Conservation (phyloP, 2,888 invertebrate genomes). For the Xiphydria camelus region DNA sequence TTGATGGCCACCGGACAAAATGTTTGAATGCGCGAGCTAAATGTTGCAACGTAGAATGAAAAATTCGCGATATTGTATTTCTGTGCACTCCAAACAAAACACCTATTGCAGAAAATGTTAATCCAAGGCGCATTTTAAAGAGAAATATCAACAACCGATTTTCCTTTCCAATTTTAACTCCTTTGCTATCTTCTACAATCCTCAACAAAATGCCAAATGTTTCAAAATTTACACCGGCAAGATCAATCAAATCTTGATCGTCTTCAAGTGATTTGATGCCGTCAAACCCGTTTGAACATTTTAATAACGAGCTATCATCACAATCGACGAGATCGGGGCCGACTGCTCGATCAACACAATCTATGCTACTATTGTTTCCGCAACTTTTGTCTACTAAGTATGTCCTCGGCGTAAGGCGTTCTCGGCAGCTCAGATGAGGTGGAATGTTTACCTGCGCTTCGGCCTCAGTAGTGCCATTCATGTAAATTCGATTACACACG, state of each 20-base stretch:
- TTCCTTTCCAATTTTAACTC: not conserved
- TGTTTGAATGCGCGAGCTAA: conserved; percentile 17
- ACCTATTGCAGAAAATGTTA: conserved; percentile 17
- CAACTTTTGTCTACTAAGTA: no score
- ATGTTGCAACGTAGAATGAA: conserved; percentile 14
- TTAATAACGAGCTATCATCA: no score
- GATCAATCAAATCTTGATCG: not conserved
- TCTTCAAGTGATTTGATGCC: no score
- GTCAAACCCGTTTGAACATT: no score
- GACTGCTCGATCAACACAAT: no score
- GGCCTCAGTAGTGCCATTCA: no score
- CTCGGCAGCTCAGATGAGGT: no score
- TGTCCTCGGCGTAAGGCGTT: no score
- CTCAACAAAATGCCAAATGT: not conserved
- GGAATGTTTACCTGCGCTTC: not conserved
- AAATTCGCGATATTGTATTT: conserved; percentile 26
- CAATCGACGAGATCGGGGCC: no score
- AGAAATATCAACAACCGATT: conserved; percentile 11
- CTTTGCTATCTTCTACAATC: not conserved
- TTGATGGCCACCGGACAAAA: conserved; percentile 17
- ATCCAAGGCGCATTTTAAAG: conserved; percentile 22
- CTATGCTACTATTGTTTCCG: no score
- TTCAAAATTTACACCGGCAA: not conserved
- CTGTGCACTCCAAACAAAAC: conserved; percentile 19
- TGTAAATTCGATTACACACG: conserved; percentile 3